These are phyloP conservation scores for Hemitrygon akajei DNA, from an alignment of 2,797 vertebrate genomes.

Conservation along the genomic window DNA sequence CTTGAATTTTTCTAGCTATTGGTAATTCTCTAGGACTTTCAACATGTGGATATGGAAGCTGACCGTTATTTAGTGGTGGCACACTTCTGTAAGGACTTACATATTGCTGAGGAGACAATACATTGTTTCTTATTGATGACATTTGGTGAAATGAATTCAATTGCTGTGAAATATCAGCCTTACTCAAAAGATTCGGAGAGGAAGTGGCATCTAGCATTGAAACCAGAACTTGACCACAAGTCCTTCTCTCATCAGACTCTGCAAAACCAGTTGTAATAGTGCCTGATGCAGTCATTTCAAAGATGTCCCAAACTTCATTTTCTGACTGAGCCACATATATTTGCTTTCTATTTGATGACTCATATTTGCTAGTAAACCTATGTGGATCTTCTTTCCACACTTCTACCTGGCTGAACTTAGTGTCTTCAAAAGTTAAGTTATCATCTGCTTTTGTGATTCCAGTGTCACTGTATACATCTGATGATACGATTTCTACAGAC, in stretches of 20 bases:
- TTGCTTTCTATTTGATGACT: not conserved
- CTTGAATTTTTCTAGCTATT: not conserved
- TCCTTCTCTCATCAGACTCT: not conserved
- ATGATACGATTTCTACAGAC: not conserved
- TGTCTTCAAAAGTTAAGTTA: not conserved
- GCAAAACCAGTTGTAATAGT: not conserved
- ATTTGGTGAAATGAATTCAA: not conserved
- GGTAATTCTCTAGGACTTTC: not conserved
- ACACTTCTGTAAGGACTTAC: not conserved
- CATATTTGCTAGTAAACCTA: not conserved
- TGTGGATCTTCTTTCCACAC: not conserved
- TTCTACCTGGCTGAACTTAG: not conserved
- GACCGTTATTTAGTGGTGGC: not conserved
- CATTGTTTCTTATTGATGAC: not conserved
- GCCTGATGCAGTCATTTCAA: not conserved
- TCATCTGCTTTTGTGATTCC: not conserved
- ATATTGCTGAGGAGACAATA: not conserved
- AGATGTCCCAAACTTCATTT: constrained; percentile 15
- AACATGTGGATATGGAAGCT: not conserved
- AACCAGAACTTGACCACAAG: no score
- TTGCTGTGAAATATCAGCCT: not conserved
- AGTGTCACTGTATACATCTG: not conserved
- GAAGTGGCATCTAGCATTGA: not conserved
- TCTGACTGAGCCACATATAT: not conserved
- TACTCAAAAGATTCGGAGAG: not conserved